A percentile compares a stretch with the other conserved stretches of the same genome.
phyloP scores from a whole-genome alignment of 2,113 vertebrate species.

The Mus pahari region DNA sequence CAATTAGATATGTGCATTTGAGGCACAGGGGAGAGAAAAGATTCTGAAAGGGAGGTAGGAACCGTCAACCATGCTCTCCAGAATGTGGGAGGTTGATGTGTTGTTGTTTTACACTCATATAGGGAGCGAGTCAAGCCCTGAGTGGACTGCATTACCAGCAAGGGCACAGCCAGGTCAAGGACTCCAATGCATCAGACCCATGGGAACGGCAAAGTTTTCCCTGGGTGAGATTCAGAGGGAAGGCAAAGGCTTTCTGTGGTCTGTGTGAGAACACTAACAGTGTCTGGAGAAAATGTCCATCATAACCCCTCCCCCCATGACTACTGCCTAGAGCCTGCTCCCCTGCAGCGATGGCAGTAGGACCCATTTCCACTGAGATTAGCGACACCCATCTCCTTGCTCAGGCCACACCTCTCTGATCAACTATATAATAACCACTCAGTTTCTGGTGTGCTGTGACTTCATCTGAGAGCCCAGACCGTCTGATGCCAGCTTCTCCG shows the following conservation, averaged over 20 bases:
- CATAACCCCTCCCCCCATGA: not conserved
- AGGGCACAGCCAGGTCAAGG: not conserved
- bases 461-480: not conserved
- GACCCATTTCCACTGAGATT: too few relatives aligned
- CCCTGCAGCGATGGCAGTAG: not conserved
- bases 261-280: not conserved
- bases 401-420: not conserved
- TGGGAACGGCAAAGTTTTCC: not conserved
- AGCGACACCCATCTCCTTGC: not conserved
- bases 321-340: not conserved
- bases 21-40: not conserved
- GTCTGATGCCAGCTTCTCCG: not conserved
- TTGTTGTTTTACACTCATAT: not conserved
- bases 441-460: not conserved
- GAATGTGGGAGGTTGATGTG: not conserved
- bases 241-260: not conserved
- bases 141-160: not conserved
- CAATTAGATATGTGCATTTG: not conserved
- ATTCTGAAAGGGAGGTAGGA: not conserved
- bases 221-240: not conserved
- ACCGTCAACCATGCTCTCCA: not conserved
- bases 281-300: not conserved
- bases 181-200: not conserved
- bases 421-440: not conserved
- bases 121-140: not conserved